phyloP scores from a whole-genome alignment of 2,888 invertebrate species.

The Ditula angustiorana region DNA sequence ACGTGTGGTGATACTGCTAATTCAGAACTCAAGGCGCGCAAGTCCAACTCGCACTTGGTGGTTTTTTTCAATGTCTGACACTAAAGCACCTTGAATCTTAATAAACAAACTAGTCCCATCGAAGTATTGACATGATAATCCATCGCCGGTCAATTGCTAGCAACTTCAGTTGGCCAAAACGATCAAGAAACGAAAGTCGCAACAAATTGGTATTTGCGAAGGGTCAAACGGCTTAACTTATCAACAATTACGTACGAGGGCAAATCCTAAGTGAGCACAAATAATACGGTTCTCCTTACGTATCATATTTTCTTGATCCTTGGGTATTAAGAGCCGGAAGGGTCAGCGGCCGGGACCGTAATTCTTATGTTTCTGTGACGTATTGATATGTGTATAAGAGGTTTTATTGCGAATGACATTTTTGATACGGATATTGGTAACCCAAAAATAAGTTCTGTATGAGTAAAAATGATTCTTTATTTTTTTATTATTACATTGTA shows the following conservation, averaged over 20 bases:
- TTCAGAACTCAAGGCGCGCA: too few species aligned
- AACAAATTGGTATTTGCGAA: conserved; percentile 75
- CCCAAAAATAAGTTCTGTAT: not conserved
- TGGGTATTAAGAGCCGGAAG: conserved; percentile 71
- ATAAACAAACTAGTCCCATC: conserved; percentile 7
- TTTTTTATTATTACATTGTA: too few species aligned
- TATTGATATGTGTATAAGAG: conserved; percentile 65
- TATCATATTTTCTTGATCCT: conserved; percentile 82
- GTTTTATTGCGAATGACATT: conserved; percentile 54
- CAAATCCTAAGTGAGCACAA: conserved; percentile 80
- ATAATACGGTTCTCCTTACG: conserved; percentile 74
- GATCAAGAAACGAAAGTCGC: conserved; percentile 64
- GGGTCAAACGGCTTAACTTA: conserved; percentile 78
- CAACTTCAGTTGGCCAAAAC: conserved; percentile 52
- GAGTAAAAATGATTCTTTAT: not conserved
- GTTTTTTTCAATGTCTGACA: too few species aligned
- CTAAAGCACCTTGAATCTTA: too few species aligned
- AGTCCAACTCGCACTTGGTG: too few species aligned
- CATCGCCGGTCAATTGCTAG: conserved; percentile 25
- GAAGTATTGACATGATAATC: conserved; percentile 28
- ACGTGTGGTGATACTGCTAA: too few species aligned
- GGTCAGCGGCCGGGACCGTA: conserved; percentile 73
- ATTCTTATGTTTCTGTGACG: conserved; percentile 57
- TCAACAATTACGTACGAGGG: conserved; percentile 58
- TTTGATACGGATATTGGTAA: conserved; percentile 23